Evolutionary conservation across 2,113 vertebrate genomes (phyloP), one percentile per base, ranked within the genome.

Genomic region (Ctenodactylus gundi): DNA sequence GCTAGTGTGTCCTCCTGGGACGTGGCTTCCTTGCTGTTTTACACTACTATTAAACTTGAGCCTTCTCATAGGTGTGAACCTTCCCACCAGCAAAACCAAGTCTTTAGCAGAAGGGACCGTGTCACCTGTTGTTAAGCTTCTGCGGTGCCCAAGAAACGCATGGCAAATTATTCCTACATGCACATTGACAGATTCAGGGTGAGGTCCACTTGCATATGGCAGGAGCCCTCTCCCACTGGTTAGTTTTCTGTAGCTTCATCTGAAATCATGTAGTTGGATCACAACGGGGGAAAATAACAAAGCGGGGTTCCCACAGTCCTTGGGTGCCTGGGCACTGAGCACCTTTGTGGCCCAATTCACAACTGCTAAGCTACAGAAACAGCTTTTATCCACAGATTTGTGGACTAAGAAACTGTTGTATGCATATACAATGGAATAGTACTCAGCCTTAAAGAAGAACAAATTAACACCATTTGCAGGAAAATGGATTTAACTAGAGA

Each of bases 21-120:
- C 15, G 6, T 95, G 53, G n/a, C 20, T 58, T 76, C 75, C 20
- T 55, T 41, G 57, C 34, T 84, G 80, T 41, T 89, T 88, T 93
- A 62, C 62, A n/a, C 27, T 44, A 3, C 90, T n/a, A 53, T 60
- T 77, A 46, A 72, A 41, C 25, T 25, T 49, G 49, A 90, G 17
- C 10, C 21, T 91, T 77, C 49, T 78, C 36, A 41, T 34, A 64
- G 73, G 62, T 73, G 27, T 39, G 51, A 41, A 10, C 6, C 36
- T 88, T 88, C 46, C 58, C 46, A 80, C 31, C 49, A 76, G 68
- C 87, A 55, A 88, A 78, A 23, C 20, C 41, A 83, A 49, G 41
- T 68, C 73, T 73, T 90, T 49, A 78, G 18, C 27, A 53, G 58
- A 18, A 51, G 23, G 29, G 68, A 20, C 13, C n/a, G 65, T 44